Percentiles rank a stretch among this genome's conserved stretches.
Evolutionary conservation across 1,140 invertebrate species (phyloP).

Genomic region (Neocloeon triangulifer): DNA sequence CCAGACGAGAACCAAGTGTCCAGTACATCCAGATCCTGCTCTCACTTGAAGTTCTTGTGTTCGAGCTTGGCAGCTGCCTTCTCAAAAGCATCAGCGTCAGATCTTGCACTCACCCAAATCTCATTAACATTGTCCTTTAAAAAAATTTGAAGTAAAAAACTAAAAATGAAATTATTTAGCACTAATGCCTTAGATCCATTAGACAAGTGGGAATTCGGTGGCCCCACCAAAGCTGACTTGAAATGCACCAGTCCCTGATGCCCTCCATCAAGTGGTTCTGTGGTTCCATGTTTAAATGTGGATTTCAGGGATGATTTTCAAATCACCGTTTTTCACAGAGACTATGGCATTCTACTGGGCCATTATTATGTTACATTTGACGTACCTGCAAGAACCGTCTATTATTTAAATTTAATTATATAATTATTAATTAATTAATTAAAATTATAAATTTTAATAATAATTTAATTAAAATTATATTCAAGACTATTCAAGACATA

Average conservation of each 20-base stretch:
- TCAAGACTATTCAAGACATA: too few species aligned
- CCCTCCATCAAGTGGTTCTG: slow-evolving; percentile 93
- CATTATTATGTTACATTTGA: slow-evolving; percentile 67
- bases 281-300: slow-evolving; percentile 86
- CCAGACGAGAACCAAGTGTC: slow-evolving; percentile 99
- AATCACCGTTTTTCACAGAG: slow-evolving; percentile 54
- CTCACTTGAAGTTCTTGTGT: slow-evolving; percentile 38
- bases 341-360: slow-evolving; percentile 53
- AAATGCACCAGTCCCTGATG: slow-evolving; percentile 74
- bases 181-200: too few species aligned
- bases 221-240: slow-evolving; percentile 97
- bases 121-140: slow-evolving; percentile 36
- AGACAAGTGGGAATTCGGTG: slow-evolving; percentile 95
- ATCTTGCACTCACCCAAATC: slow-evolving; percentile 76
- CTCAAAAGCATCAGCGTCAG: slow-evolving; percentile 54
- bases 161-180: too few species aligned
- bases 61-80: slow-evolving; percentile 69
- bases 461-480: too few species aligned
- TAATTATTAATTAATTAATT: too few species aligned
- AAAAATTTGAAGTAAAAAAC: slow-evolving; percentile 4
- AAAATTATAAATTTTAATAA: too few species aligned
- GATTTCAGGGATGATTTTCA: slow-evolving; percentile 82
- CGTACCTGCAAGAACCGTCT: too few species aligned
- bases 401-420: too few species aligned
- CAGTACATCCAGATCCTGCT: slow-evolving; percentile 86